A percentile compares a stretch with the other conserved stretches of the same genome.
phyloP scores from a whole-genome alignment of 2,888 invertebrate species.

The Caenorhabditis sp. region DNA sequence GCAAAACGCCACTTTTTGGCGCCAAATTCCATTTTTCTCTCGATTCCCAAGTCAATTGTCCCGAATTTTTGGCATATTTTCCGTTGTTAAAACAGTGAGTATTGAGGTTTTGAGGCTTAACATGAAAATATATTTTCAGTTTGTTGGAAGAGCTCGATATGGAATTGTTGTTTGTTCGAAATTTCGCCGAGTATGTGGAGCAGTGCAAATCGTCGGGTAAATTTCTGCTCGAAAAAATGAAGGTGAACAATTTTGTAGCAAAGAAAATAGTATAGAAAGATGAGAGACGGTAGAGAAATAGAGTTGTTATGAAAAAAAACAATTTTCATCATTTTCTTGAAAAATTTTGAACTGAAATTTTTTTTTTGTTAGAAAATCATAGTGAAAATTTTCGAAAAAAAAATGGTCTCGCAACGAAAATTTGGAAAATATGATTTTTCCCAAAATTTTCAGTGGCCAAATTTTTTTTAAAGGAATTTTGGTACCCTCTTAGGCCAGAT shows the following conservation, averaged over 20 bases:
- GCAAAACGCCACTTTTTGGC: constrained; percentile 82
- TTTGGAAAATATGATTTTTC: no score
- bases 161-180: constrained; percentile 63
- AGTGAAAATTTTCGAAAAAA: no score
- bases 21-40: constrained; percentile 93
- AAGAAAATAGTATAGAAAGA: no score
- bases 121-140: constrained; percentile 46
- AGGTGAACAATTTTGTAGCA: background rate
- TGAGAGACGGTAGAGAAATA: no score
- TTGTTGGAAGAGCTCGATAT: constrained; percentile 63
- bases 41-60: constrained; percentile 94
- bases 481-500: no score
- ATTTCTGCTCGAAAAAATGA: constrained; percentile 25
- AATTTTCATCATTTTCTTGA: no score
- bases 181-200: constrained; percentile 61
- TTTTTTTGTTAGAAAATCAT: no score
- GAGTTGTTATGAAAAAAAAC: no score
- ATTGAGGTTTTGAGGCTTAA: constrained; percentile 3
- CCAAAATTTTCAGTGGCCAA: no score
- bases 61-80: constrained; percentile 95
- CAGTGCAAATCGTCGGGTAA: constrained; percentile 28
- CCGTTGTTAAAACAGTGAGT: constrained; percentile 74
- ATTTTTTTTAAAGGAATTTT: no score
- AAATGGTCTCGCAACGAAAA: no score
- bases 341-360: no score